phyloP scores from a whole-genome alignment of 2,797 vertebrate species.

The Lutjanus campechanus region DNA sequence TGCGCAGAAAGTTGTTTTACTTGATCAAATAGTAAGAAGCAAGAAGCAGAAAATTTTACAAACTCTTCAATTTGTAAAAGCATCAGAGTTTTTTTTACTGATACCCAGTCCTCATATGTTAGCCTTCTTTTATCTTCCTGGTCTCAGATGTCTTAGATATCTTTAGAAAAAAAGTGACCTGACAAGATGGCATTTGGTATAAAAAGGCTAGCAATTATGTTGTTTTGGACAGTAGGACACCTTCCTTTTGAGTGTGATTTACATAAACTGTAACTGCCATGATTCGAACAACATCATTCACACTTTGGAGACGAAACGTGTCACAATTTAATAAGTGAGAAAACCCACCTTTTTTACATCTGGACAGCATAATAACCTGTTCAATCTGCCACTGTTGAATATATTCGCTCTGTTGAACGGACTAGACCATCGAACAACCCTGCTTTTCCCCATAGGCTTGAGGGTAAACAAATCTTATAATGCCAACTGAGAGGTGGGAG shows the following conservation, averaged over 20 bases:
- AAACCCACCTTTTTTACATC: conserved; percentile 10
- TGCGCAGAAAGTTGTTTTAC: conserved; percentile 33
- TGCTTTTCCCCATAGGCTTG: conserved; percentile 18
- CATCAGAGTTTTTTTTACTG: conserved; percentile 25
- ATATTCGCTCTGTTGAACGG: conserved; percentile 35
- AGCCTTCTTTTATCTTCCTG: conserved; percentile 31
- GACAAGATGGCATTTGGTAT: conserved; percentile 26
- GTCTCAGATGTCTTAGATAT: conserved; percentile 31
- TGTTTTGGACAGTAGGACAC: conserved; percentile 42
- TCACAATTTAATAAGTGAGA: conserved; percentile 36
- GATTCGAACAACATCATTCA: conserved; percentile 40
- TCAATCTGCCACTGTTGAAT: conserved; percentile 26
- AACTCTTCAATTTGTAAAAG: conserved; percentile 29
- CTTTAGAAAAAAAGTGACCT: conserved; percentile 6
- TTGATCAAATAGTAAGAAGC: conserved; percentile 25
- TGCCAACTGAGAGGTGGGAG: conserved; percentile 32
- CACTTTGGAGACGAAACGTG: conserved; percentile 14
- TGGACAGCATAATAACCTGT: conserved; percentile 8
- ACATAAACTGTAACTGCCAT: conserved; percentile 54
- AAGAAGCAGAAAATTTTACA: conserved; percentile 31
- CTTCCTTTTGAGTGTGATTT: conserved; percentile 44
- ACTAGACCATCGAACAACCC: conserved; percentile 23
- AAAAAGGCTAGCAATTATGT: conserved; percentile 12
- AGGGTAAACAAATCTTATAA: conserved; percentile 44
- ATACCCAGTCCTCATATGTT: conserved; percentile 37